Evolutionary conservation across 2,888 invertebrate genomes (phyloP).

Genomic region (Ramazzottius varieornatus): DNA sequence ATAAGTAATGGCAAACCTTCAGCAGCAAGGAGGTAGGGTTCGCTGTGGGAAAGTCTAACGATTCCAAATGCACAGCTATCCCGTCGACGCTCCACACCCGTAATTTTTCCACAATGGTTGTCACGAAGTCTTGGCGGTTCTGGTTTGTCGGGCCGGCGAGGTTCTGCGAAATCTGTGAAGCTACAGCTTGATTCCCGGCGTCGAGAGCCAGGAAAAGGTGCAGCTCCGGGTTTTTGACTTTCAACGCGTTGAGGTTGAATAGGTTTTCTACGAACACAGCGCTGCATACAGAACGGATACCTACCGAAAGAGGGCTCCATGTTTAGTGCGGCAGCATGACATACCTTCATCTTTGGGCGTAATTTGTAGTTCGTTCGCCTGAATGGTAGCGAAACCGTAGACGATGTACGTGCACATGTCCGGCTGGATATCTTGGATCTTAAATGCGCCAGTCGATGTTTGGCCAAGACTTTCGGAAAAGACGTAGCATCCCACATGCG

Average conservation of each 20-base stretch:
- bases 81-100: not conserved
- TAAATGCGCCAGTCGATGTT: not conserved
- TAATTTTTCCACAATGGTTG: not conserved
- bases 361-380: not conserved
- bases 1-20: not conserved
- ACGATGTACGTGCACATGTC: not conserved
- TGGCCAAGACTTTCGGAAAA: not conserved
- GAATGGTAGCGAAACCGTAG: not conserved
- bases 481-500: not conserved
- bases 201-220: not conserved
- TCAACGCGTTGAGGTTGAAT: not conserved
- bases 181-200: not conserved
- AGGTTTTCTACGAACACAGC: not conserved
- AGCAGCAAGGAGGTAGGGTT: not conserved
- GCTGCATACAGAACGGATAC: no score
- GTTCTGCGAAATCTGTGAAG: not conserved
- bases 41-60: not conserved
- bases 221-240: not conserved
- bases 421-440: not conserved
- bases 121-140: not conserved
- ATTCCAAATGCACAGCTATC: not conserved
- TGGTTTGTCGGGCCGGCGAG: not conserved
- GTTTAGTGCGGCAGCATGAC: no score
- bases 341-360: not conserved
- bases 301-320: no score